A percentile compares a stretch with the other conserved stretches of the same genome.
Conservation (phyloP, 2,888 invertebrate genomes). For the Acrocyrtus sp. region DNA sequence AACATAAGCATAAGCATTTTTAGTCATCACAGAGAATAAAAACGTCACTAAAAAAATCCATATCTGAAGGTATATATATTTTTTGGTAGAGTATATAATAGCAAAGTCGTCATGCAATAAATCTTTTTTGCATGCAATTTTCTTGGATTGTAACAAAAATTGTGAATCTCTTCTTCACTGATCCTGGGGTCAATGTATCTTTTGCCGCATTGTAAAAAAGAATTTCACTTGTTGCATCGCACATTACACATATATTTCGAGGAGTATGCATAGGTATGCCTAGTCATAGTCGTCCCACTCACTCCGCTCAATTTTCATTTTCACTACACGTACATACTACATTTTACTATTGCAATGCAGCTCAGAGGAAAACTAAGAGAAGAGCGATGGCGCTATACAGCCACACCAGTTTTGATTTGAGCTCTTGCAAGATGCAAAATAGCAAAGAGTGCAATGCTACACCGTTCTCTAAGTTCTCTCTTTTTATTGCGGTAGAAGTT, state of each 20-base stretch:
- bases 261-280: not conserved
- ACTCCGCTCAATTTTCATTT: slow-evolving; percentile 37
- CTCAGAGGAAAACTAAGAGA: too few relatives aligned
- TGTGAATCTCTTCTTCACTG: slow-evolving; percentile 47
- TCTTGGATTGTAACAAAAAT: slow-evolving; percentile 10
- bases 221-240: slow-evolving; percentile 57
- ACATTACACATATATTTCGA: slow-evolving; percentile 5
- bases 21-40: too few relatives aligned
- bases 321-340: not conserved
- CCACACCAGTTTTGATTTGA: not conserved
- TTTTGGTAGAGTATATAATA: too few relatives aligned
- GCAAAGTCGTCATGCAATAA: not conserved
- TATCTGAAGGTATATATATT: too few relatives aligned
- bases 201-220: slow-evolving; percentile 54
- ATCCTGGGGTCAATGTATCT: slow-evolving; percentile 58
- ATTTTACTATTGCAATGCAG: not conserved
- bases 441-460: slow-evolving; percentile 9
- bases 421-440: slow-evolving; percentile 21
- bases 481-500: slow-evolving; percentile 14
- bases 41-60: too few relatives aligned
- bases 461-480: not conserved
- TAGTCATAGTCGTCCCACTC: slow-evolving; percentile 48
- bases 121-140: slow-evolving; percentile 29
- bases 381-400: not conserved
- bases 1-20: too few relatives aligned